These are phyloP conservation scores for Apteryx owenii DNA, from an alignment of 2,113 vertebrate genomes.

Conservation along the genomic window DNA sequence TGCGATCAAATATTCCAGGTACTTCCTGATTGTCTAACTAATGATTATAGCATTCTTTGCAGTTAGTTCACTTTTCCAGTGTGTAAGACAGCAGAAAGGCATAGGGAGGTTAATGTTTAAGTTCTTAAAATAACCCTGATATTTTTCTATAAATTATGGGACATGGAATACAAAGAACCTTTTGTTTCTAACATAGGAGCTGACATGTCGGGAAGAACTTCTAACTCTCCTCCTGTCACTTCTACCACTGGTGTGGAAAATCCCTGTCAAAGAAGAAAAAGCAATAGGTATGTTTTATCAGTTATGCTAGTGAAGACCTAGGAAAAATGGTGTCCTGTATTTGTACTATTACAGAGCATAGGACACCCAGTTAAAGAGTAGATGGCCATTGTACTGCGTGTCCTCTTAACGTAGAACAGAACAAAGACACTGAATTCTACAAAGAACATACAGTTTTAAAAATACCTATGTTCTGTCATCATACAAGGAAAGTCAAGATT, in stretches of 20 bases:
- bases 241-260: constrained; percentile 96
- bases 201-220: constrained; percentile 96
- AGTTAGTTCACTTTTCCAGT: not conserved
- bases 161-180: not conserved
- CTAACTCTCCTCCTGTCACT: constrained; percentile 93
- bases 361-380: not conserved
- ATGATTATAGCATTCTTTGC: not conserved
- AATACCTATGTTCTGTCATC: not conserved
- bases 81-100: not conserved
- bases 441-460: not conserved
- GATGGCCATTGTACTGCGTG: not conserved
- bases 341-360: not conserved
- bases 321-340: not conserved
- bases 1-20: constrained; percentile 51
- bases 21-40: constrained; percentile 16
- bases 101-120: not conserved
- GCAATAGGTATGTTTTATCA: constrained; percentile 82
- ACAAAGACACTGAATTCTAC: not conserved
- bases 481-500: not conserved
- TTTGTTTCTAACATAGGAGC: constrained; percentile 80
- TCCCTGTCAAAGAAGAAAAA: constrained; percentile 92
- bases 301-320: not conserved
- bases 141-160: too few species aligned
- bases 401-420: not conserved
- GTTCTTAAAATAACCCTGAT: not conserved